Conservation (phyloP, 2,888 invertebrate species). For the Linhomoeus sp. region DNA sequence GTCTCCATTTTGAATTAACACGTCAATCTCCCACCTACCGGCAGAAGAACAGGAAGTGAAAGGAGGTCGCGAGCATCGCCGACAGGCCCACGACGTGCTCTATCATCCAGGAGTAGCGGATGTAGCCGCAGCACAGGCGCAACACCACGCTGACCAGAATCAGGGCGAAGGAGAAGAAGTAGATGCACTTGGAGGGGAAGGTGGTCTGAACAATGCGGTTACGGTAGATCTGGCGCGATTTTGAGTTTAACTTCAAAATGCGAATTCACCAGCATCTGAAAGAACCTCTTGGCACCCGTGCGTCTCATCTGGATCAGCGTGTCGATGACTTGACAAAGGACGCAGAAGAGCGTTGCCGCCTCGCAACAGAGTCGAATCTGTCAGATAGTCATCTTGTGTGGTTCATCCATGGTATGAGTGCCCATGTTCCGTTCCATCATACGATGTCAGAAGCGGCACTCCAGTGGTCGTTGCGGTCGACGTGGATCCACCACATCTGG, state of each 20-base stretch:
- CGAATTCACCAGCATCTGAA: neutral
- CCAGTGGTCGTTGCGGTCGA: no score
- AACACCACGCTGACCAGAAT: constrained; percentile 66
- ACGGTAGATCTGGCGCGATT: neutral
- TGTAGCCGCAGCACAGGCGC: constrained; percentile 58
- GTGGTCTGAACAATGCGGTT: constrained; percentile 45
- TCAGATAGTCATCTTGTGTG: no score
- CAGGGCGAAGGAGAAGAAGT: constrained; percentile 70
- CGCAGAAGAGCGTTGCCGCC: constrained; percentile 11
- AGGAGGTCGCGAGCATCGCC: constrained; percentile 82
- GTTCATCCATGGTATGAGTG: no score
- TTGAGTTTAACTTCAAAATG: neutral
- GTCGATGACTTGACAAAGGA: constrained; percentile 12
- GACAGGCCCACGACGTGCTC: constrained; percentile 79
- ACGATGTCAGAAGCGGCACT: no score
- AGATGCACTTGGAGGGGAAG: constrained; percentile 75
- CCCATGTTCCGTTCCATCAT: no score
- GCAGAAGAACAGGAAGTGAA: constrained; percentile 64
- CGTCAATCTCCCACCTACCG: neutral
- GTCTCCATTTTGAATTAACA: neutral
- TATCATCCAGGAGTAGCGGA: no score
- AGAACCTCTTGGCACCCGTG: constrained; percentile 11
- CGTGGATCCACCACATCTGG: no score
- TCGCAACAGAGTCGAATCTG: no score
- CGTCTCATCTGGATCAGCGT: constrained; percentile 15